Base-by-base conservation (phyloP, 2,888 invertebrate genomes). In the Automeris io region DNA sequence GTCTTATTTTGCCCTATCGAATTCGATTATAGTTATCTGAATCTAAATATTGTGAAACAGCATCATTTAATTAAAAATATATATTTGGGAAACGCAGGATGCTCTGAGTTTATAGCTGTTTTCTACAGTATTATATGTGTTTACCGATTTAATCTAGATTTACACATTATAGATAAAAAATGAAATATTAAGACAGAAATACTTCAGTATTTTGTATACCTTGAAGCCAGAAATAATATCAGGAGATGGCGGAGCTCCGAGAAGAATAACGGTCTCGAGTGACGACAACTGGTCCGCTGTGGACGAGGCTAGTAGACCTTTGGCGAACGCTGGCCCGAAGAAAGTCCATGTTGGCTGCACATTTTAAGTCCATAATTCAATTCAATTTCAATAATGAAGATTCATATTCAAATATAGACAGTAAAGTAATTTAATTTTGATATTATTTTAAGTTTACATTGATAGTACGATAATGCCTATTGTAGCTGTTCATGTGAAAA, bases 271-370 rank as follows among this genome's bases (percentile, higher is more conserved):
- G 0, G 54, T 63, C 26, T 61, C 41, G 5, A 73, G 16, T 0
- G 69, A 72, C 1, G 46, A 47, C 9, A 70, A 21, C 24, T 69
- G 66, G 0, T 58, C 56, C 0, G 50, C 6, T 2, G 51, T 47
- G 2, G 59, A 43, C 0, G 44, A 13, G 0, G 46, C 35, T 5
- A 61, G 41, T 2, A 74, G 23, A 1, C 39, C 34, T 1, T 47
- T 49, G 0, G 57, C 58, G 6, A 67, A 57, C 0, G 57, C 50
- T 19, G 75, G 72, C 0, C 58, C 45, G 1, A 68, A 39, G 36
- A 70, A 59, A 1, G 57, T 41, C 60, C 57, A 74, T 0, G 68
- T 58, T 6, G 74, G 70, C 74, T 75, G 35, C 3, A 3, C 5
- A 2, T 8, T 24, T 11, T 9, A 9, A 8, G 24, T 24, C 11